These are phyloP conservation scores for Pica pica DNA, from an alignment of 2,113 vertebrate species.

Conservation along the genomic window DNA sequence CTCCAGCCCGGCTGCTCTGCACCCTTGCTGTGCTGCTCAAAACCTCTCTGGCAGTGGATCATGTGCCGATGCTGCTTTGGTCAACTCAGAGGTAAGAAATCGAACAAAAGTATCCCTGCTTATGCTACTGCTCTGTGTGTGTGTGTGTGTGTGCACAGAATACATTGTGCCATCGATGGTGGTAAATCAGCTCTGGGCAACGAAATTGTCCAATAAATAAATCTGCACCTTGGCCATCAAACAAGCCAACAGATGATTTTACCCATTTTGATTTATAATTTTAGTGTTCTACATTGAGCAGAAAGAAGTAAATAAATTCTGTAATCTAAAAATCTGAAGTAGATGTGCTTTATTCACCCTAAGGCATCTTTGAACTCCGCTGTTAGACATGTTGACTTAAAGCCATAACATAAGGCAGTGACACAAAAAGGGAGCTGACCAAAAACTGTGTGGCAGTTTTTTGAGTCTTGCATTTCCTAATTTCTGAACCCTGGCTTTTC, in stretches of 20 bases:
- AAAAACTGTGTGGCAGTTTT: not conserved
- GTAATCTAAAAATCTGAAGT: not conserved
- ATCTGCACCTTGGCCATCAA: not conserved
- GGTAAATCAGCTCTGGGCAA: not conserved
- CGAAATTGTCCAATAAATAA: not conserved
- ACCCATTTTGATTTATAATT: not conserved
- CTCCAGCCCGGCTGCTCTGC: not conserved
- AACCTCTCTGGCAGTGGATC: not conserved
- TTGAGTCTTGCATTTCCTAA: not conserved
- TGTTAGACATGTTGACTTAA: not conserved
- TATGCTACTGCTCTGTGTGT: accelerated
- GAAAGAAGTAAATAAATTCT: not conserved
- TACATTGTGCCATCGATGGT: accelerated
- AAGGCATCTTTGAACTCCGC: not conserved
- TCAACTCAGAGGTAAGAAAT: constrained; percentile 62
- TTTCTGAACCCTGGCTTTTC: not conserved
- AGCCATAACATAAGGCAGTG: not conserved
- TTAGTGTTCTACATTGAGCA: not conserved
- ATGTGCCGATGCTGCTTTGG: constrained; percentile 66
- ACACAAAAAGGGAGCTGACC: not conserved
- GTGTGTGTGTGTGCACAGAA: not conserved
- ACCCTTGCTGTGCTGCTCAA: not conserved
- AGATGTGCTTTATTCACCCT: not conserved
- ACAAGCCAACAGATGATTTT: not conserved
- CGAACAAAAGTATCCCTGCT: not conserved